These are phyloP conservation scores for Dasysyrphus albostriatus DNA, from an alignment of 2,888 invertebrate species.

Conservation along the genomic window DNA sequence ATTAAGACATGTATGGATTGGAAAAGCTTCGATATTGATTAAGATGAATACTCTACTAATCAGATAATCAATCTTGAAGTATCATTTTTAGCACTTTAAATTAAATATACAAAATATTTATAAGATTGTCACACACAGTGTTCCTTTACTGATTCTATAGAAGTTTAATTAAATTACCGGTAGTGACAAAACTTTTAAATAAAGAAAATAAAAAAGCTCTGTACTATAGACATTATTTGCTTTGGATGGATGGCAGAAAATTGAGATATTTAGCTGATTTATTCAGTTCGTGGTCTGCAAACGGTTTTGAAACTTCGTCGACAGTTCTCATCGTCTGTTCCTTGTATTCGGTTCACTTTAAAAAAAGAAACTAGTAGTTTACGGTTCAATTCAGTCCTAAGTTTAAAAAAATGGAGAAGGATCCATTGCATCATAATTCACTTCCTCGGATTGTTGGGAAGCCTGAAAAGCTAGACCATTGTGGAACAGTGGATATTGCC, in stretches of 20 bases:
- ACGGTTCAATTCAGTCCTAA: too few species aligned
- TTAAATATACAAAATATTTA: conserved; percentile 30
- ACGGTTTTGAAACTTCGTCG: background rate
- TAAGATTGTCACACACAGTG: conserved; percentile 28
- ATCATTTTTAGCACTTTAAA: conserved; percentile 58
- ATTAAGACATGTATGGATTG: background rate
- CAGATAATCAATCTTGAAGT: conserved; percentile 52
- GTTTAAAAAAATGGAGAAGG: conserved; percentile 42
- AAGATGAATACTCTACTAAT: conserved; percentile 50
- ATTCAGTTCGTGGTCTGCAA: conserved; percentile 7
- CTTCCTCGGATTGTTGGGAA: conserved; percentile 26
- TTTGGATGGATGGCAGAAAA: conserved; percentile 9
- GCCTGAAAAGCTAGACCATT: conserved; percentile 7
- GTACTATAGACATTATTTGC: background rate
- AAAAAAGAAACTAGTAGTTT: too few species aligned
- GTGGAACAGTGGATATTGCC: conserved; percentile 76
- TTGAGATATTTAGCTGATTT: conserved; percentile 29
- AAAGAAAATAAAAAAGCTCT: conserved; percentile 1
- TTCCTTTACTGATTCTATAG: conserved; percentile 24
- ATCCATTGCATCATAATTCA: conserved; percentile 18
- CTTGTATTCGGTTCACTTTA: conserved; percentile 3
- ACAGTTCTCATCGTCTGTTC: conserved; percentile 46
- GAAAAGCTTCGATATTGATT: conserved; percentile 22
- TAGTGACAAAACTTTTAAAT: conserved; percentile 2
- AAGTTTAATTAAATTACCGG: conserved; percentile 32